Conservation (phyloP, 2,113 vertebrate species). For the Rafetus swinhoei region DNA sequence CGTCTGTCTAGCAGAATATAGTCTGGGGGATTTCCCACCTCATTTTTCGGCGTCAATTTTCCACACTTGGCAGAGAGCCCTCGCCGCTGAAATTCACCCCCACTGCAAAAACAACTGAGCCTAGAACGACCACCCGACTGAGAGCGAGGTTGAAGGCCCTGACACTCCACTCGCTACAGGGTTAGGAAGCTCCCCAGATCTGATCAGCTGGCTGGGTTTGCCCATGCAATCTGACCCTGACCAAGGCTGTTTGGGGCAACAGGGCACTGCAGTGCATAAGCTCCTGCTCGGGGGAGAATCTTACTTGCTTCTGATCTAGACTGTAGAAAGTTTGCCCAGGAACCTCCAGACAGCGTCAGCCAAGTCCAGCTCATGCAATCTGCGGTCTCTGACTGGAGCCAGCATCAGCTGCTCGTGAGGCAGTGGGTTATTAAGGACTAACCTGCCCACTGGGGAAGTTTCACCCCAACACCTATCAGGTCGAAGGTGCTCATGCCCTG, state of each 20-base stretch:
- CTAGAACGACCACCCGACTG: background rate
- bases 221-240: background rate
- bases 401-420: background rate
- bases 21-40: background rate
- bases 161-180: background rate
- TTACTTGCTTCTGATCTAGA: background rate
- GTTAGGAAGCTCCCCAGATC: background rate
- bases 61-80: background rate
- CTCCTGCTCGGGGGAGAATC: background rate
- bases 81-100: background rate
- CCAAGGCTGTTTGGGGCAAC: background rate
- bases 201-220: background rate
- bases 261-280: background rate
- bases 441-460: background rate
- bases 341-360: background rate
- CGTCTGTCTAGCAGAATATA: background rate
- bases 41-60: background rate
- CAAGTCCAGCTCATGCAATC: background rate
- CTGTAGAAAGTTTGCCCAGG: background rate
- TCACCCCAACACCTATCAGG: background rate
- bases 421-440: background rate
- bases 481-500: background rate
- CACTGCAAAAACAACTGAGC: background rate
- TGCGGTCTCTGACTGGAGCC: background rate
- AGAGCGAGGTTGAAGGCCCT: background rate